Base-by-base conservation (phyloP, 1,140 invertebrate genomes). In the Micrasema longulum region DNA sequence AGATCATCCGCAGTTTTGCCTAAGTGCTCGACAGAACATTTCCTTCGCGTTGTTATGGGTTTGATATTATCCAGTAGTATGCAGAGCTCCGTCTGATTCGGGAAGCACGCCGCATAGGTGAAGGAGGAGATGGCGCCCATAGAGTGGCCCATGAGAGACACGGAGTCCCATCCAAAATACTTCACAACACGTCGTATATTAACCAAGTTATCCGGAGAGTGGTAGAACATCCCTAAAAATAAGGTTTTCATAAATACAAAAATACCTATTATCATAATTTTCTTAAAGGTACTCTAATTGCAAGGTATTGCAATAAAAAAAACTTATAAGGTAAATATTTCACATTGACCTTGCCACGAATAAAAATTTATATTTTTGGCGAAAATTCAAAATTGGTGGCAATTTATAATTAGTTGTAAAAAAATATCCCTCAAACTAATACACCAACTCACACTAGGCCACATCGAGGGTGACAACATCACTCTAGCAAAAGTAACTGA, bases 81-180 rank as follows among this genome's bases (percentile, higher is more conserved):
- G 12, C 88, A 83, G 74, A 88, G 87, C 66, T 91, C 87, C 0
- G 89, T 80, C 48, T 88, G 84, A 2, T 89, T 80, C 0, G 90
- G 89, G 76, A 86, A 91, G 0, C 88, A 52, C 10, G 84, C 80
- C 0, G 87, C 81, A 74, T 88, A 92, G 2, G 86, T 80, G 74
- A 89, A 89, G 2, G 79, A 80, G 10, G 86, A 82, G 22, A 89
- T 86, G 4, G 86, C 87, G 50, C 91, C 91, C 85, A 91, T 86
- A 0, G 91, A 92, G 76, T 92, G 91, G 1, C 85, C 86, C 47
- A 93, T 75, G 14, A 92, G 77, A n/a, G 89, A 89, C 2, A 93
- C 80, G 80, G 90, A 89, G 12, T 88, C 82, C 91, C 92, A 93
- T 68, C 87, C 86, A 76, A 90, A 89, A 73, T 91, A 83, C 36